These are phyloP conservation scores for Anaspis maculata DNA, from an alignment of 2,888 invertebrate genomes.

Conservation along the genomic window DNA sequence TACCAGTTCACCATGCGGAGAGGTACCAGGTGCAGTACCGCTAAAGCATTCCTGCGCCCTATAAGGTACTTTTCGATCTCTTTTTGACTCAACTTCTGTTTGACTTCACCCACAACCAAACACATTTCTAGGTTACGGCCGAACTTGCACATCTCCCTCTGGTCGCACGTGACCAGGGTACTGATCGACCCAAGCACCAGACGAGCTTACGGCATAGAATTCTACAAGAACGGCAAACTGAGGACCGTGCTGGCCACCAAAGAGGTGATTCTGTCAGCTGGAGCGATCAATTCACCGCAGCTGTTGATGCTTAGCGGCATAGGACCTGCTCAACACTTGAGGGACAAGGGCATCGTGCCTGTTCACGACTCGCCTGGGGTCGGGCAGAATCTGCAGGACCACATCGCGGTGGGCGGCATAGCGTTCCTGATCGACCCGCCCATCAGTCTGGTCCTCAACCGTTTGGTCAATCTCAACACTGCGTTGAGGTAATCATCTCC, in stretches of 20 bases:
- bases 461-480: constrained; percentile 75
- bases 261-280: constrained; percentile 80
- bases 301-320: constrained; percentile 84
- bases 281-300: constrained; percentile 87
- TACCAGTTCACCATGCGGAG: constrained; percentile 85
- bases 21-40: constrained; percentile 72
- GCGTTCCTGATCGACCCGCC: constrained; percentile 74
- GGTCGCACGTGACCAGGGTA: constrained; percentile 66
- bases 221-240: constrained; percentile 61
- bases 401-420: constrained; percentile 79
- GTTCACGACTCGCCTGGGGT: constrained; percentile 74
- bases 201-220: constrained; percentile 70
- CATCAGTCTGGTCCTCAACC: constrained; percentile 68
- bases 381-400: constrained; percentile 81
- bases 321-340: constrained; percentile 73
- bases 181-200: constrained; percentile 59
- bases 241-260: constrained; percentile 60
- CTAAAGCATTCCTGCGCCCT: constrained; percentile 79
- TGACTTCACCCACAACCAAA: too few species aligned
- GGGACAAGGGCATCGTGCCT: constrained; percentile 60
- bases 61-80: too few species aligned
- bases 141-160: constrained; percentile 76
- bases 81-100: too few species aligned
- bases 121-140: too few species aligned
- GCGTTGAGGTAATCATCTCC: too few species aligned